A percentile compares a stretch with the other conserved stretches of the same genome.
Evolutionary conservation across 2,797 vertebrate species (phyloP).

Genomic region (Bradypus variegatus): DNA sequence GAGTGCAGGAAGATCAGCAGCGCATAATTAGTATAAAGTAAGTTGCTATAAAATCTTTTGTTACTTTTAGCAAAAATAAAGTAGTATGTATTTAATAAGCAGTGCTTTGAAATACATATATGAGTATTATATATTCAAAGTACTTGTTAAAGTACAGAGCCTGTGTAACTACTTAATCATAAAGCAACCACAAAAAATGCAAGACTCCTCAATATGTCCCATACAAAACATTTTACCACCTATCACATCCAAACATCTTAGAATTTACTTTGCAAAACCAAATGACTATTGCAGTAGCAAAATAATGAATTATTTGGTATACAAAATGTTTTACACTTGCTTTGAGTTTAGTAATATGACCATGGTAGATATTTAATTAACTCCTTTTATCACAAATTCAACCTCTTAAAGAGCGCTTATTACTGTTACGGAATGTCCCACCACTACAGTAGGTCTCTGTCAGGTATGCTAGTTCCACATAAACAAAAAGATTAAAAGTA

Average conservation of each 20-base stretch:
- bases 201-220: background rate
- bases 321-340: constrained; percentile 3
- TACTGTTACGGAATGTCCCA: constrained; percentile 1
- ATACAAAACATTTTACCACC: background rate
- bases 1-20: constrained; percentile 80
- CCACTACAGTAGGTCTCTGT: background rate
- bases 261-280: constrained; percentile 19
- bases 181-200: background rate
- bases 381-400: background rate
- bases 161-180: background rate
- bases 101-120: background rate
- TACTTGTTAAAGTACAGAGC: background rate
- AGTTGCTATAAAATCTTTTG: constrained; percentile 18
- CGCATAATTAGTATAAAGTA: constrained; percentile 86
- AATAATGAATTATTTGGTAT: background rate
- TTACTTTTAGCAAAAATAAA: background rate
- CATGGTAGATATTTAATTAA: background rate
- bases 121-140: background rate
- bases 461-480: background rate
- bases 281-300: constrained; percentile 17
- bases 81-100: background rate
- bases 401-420: background rate
- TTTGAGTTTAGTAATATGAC: background rate
- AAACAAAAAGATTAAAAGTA: constrained; percentile 19
- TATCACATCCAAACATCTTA: background rate